Percentiles rank a stretch among this genome's conserved stretches.
Evolutionary conservation across 2,797 vertebrate genomes (phyloP).

Genomic region (Gallinago solitaria): DNA sequence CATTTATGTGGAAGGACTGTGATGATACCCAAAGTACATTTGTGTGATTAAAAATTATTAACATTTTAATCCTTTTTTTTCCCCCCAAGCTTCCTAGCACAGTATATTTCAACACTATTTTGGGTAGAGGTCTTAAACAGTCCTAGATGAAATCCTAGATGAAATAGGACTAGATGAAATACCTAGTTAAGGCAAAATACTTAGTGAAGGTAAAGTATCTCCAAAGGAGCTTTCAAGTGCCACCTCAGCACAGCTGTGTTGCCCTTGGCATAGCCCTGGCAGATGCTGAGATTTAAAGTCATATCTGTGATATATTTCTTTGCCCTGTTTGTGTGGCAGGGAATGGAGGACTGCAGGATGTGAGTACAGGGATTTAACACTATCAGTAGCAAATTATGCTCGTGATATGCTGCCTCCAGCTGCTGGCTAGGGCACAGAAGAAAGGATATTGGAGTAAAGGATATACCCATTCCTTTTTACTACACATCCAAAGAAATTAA

Average conservation of each 20-base stretch:
- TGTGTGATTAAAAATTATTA: neutral
- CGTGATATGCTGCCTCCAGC: neutral
- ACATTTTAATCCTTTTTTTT: neutral
- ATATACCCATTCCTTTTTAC: neutral
- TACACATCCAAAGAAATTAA: neutral
- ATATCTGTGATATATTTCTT: neutral
- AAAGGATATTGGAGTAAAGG: neutral
- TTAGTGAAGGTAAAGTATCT: neutral
- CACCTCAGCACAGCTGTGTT: neutral
- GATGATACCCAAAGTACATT: neutral
- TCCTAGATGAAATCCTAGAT: neutral
- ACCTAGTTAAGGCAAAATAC: neutral
- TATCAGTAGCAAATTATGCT: neutral
- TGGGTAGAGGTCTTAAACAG: neutral
- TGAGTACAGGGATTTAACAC: neutral
- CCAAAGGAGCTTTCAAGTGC: constrained; percentile 1
- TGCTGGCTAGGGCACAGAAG: neutral
- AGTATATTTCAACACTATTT: neutral
- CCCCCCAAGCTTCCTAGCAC: neutral
- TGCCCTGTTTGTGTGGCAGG: neutral
- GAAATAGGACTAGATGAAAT: neutral
- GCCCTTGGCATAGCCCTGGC: neutral
- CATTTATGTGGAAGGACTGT: neutral
- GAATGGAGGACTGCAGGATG: neutral
- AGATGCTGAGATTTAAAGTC: neutral